Percentiles rank a stretch among this genome's conserved stretches.
phyloP scores from a whole-genome alignment of 2,888 invertebrate species.

The Galeopsomyia nigrocyanea region DNA sequence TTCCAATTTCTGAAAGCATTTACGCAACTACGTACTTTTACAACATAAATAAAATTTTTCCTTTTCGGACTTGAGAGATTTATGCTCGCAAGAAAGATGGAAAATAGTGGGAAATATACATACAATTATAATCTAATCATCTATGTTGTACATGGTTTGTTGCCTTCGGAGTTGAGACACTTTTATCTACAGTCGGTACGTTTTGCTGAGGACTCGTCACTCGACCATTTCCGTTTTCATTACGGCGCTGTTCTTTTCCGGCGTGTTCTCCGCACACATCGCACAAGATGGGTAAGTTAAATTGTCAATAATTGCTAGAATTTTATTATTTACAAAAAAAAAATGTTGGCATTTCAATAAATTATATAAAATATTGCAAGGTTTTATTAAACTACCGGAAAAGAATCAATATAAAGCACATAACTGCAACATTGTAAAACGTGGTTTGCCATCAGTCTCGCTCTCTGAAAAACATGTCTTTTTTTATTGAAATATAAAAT shows the following conservation, averaged over 20 bases:
- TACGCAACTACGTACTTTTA: too few species aligned
- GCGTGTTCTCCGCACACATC: conserved; percentile 54
- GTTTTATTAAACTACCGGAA: not conserved
- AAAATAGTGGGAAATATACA: too few species aligned
- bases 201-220: too few species aligned
- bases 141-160: too few species aligned
- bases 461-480: not conserved
- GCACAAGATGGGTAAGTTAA: conserved; percentile 61
- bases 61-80: too few species aligned
- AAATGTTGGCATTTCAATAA: not conserved
- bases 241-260: conserved; percentile 14
- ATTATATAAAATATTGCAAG: not conserved
- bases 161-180: too few species aligned
- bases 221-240: not conserved
- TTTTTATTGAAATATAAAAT: not conserved
- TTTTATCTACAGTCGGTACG: too few species aligned
- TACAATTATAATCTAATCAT: too few species aligned
- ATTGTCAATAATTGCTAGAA: conserved; percentile 41
- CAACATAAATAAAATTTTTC: too few species aligned
- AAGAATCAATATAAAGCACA: conserved; percentile 11
- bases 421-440: conserved; percentile 9
- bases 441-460: conserved; percentile 24
- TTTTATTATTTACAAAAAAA: conserved; percentile 10
- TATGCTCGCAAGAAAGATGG: too few species aligned
- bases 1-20: too few species aligned